Evolutionary conservation across 2,113 vertebrate genomes (phyloP), one percentile per base, ranked within the genome.

Genomic region (Upupa epops): DNA sequence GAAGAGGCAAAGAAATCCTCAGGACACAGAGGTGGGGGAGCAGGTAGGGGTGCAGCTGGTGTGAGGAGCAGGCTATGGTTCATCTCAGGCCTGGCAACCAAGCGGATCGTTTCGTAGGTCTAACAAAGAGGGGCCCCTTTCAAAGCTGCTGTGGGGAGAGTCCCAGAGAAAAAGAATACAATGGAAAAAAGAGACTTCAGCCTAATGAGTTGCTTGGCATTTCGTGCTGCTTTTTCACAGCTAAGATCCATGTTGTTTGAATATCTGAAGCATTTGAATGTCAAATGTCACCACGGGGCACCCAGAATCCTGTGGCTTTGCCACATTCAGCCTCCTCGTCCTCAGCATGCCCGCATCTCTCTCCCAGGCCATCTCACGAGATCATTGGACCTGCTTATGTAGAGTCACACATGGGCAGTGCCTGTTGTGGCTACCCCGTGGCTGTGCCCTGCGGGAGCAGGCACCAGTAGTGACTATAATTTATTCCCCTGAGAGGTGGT

Each of bases 381-480:
- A 29, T 11, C 49, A 17, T 0, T 46, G 72, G 60, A 25, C 21
- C 18, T 63, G 64, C 20, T 61, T 8, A 49, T 22, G 78, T n/a
- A 5, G 24, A 40, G 16, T 24, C 60, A 34, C 46, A n/a, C 11
- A 1, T 4, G 2, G 60, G 52, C 51, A 63, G 34, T 1, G 8
- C 34, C 48, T 34, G 3, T 3, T 42, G 66, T 74, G 55, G 28
- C 63, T 84, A 19, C 70, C 7, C 5, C 25, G 5, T 0, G 1
- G 54, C 66, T 10, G 22, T 40, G 34, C 74, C 36, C 45, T 40
- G 78, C 0, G 0, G 82, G 68, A 85, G 7, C 66, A 32, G 51
- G 28, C 31, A 2, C 4, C 61, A 22, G 13, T 4, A 71, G 29
- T 0, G 0, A 28, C 32, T 75, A 0, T 19, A 49, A 64, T 36